These are phyloP conservation scores for Mungos mungo DNA, from an alignment of 2,113 vertebrate genomes.

Conservation along the genomic window DNA sequence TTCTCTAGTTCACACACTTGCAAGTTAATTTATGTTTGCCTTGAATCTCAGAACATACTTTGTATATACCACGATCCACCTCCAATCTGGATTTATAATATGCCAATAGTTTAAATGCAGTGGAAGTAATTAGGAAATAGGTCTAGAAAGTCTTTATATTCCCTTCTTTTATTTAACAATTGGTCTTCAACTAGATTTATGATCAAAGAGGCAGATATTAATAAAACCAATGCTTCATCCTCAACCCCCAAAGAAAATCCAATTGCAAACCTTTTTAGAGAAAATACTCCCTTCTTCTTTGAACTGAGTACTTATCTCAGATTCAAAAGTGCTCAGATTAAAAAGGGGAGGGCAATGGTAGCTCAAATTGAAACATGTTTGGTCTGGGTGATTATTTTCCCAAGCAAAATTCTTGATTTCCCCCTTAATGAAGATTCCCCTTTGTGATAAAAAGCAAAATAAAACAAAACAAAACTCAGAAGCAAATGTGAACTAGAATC, in stretches of 20 bases:
- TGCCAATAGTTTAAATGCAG: not conserved
- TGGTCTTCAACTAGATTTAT: not conserved
- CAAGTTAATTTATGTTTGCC: constrained; percentile 1
- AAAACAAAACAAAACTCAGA: not conserved
- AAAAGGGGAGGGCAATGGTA: not conserved
- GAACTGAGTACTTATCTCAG: not conserved
- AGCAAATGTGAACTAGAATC: not conserved
- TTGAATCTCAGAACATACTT: constrained; percentile 29
- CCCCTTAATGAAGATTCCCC: not conserved
- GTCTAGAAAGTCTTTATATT: not conserved
- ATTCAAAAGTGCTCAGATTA: not conserved
- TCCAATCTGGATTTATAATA: not conserved
- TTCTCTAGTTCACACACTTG: not conserved
- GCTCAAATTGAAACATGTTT: not conserved
- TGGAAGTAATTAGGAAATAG: not conserved
- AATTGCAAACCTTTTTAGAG: not conserved
- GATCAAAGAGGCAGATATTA: not conserved
- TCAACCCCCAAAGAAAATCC: not conserved
- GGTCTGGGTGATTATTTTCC: constrained; percentile 8
- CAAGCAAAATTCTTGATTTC: not conserved
- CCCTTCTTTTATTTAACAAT: not conserved
- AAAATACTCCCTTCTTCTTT: not conserved
- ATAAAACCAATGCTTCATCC: not conserved
- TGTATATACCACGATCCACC: not conserved
- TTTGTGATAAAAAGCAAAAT: not conserved